A percentile compares a stretch with the other conserved stretches of the same genome.
Evolutionary conservation across 2,888 invertebrate species (phyloP).

Genomic region (Anagyrus pseudococci): DNA sequence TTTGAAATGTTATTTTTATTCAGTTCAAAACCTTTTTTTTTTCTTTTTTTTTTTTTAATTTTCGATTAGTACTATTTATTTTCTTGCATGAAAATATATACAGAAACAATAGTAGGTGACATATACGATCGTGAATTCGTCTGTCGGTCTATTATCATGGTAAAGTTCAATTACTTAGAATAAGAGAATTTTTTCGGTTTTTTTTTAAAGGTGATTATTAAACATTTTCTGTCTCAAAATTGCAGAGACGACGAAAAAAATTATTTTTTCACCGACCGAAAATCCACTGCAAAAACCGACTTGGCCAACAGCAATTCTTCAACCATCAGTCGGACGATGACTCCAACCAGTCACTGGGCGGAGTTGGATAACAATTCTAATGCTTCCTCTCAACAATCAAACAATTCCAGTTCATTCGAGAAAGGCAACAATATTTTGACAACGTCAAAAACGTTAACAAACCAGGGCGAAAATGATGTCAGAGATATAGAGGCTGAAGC

Average conservation of each 20-base stretch:
- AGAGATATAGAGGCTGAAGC: slow-evolving; percentile 57
- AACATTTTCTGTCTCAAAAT: slow-evolving; percentile 1
- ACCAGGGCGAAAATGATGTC: slow-evolving; percentile 46
- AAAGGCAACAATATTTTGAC: slow-evolving; percentile 63
- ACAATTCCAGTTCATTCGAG: slow-evolving; percentile 57
- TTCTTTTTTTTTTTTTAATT: slow-evolving; percentile 9
- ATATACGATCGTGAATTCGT: no score
- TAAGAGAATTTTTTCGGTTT: not conserved
- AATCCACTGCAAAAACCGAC: slow-evolving; percentile 79
- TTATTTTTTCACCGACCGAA: slow-evolving; percentile 88
- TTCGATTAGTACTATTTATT: slow-evolving; percentile 9
- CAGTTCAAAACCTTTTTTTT: slow-evolving; percentile 24
- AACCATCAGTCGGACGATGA: slow-evolving; percentile 59
- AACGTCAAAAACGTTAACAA: slow-evolving; percentile 53
- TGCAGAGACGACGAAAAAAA: slow-evolving; percentile 76
- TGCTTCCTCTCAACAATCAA: slow-evolving; percentile 52
- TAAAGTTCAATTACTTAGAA: not conserved
- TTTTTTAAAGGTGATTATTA: not conserved
- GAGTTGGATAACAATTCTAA: slow-evolving; percentile 58
- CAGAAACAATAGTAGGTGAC: not conserved
- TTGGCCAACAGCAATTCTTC: slow-evolving; percentile 55
- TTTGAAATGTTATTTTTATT: slow-evolving; percentile 2
- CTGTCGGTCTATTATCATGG: no score
- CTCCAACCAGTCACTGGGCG: slow-evolving; percentile 58
- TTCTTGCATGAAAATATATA: slow-evolving; percentile 19